Conservation (phyloP, 2,113 vertebrate genomes). For the Hyperopisus bebe region DNA sequence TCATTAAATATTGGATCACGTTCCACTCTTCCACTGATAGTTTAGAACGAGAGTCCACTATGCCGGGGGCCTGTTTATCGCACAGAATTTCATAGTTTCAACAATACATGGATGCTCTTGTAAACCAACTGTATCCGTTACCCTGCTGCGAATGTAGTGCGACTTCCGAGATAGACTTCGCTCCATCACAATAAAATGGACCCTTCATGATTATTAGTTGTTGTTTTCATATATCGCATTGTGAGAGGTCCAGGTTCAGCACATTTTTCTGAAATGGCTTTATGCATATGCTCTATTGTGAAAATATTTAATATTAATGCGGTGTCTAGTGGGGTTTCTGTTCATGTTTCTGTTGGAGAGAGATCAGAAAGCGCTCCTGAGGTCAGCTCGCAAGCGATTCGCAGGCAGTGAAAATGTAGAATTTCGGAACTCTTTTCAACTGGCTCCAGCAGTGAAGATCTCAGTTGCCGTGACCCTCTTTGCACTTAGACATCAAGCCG, state of each 20-base stretch:
- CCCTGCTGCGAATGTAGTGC: background rate
- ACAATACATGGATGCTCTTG: background rate
- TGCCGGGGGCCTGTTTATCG: background rate
- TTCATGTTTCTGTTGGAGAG: background rate
- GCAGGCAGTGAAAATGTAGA: background rate
- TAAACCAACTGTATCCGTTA: background rate
- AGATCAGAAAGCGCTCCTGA: background rate
- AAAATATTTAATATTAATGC: background rate
- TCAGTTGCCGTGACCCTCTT: background rate
- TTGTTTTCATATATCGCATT: background rate
- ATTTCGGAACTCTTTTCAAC: background rate
- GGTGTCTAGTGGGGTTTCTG: background rate
- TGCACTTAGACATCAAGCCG: background rate
- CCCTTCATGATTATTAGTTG: background rate
- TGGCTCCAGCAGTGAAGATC: background rate
- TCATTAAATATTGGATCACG: background rate
- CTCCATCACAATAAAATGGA: background rate
- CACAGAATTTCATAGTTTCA: background rate
- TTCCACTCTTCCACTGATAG: background rate
- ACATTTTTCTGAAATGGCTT: background rate
- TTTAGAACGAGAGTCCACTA: background rate
- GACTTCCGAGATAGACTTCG: background rate
- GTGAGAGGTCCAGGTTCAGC: background rate
- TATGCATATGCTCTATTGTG: background rate
- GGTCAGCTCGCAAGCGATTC: background rate